Evolutionary conservation across 1,140 invertebrate species (phyloP).

Genomic region (Drosophila subpulchrella): DNA sequence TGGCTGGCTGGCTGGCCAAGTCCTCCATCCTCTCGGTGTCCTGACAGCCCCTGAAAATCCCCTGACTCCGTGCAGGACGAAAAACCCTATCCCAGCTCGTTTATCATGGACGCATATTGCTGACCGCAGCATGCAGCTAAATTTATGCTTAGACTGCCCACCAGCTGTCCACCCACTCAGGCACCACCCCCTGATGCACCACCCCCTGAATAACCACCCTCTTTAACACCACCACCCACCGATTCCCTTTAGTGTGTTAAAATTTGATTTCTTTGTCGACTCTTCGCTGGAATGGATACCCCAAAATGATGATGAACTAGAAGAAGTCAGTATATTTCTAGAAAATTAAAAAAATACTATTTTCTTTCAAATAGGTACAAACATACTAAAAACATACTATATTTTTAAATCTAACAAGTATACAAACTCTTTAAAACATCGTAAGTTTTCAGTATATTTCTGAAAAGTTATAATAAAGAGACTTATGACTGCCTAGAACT

Average conservation of each 20-base stretch:
- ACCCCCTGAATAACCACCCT: background rate
- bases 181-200: background rate
- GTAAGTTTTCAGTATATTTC: too few relatives aligned
- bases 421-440: too few relatives aligned
- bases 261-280: slow-evolving; percentile 24
- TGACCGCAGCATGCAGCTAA: slow-evolving; percentile 60
- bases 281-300: background rate
- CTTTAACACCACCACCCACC: background rate
- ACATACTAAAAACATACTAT: too few relatives aligned
- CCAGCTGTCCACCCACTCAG: slow-evolving; percentile 7
- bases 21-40: background rate
- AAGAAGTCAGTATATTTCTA: background rate
- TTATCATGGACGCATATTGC: slow-evolving; percentile 67
- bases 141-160: slow-evolving; percentile 53
- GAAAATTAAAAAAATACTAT: too few relatives aligned
- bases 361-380: too few relatives aligned
- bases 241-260: slow-evolving; percentile 1
- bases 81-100: slow-evolving; percentile 40
- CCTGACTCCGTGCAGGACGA: slow-evolving; percentile 7
- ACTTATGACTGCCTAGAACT: too few relatives aligned
- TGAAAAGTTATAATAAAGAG: too few relatives aligned
- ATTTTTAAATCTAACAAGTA: too few relatives aligned
- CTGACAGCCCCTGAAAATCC: background rate
- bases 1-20: slow-evolving; percentile 1
- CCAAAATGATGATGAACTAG: background rate